Evolutionary conservation across 2,888 invertebrate genomes (phyloP).

Genomic region (Shargacucullia verbasci): DNA sequence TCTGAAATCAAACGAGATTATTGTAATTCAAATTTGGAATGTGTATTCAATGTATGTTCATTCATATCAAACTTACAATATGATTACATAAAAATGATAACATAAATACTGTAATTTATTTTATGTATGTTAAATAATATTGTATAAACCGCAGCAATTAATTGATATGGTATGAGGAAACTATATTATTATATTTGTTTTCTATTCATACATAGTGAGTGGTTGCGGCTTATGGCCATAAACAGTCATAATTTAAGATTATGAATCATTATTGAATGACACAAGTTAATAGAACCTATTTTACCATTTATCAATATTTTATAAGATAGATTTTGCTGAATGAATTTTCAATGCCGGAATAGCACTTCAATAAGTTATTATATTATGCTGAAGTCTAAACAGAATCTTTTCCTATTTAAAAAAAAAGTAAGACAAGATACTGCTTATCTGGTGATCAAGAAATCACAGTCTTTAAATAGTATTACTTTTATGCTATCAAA

Average conservation of each 20-base stretch:
- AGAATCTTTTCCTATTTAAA: too few species aligned
- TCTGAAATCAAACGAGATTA: too few species aligned
- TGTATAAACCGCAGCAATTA: constrained; percentile 33
- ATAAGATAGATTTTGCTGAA: too few species aligned
- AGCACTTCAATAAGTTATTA: too few species aligned
- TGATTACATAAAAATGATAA: constrained; percentile 5
- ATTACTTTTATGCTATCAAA: too few species aligned
- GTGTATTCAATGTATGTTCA: neutral
- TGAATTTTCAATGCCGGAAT: too few species aligned
- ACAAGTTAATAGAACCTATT: too few species aligned
- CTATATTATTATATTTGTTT: constrained; percentile 11
- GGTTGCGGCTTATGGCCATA: neutral
- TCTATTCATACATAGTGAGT: constrained; percentile 5
- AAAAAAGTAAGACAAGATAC: too few species aligned
- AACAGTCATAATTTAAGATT: neutral
- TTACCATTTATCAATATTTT: too few species aligned
- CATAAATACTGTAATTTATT: constrained; percentile 1
- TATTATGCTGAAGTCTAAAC: too few species aligned
- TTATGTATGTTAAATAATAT: neutral
- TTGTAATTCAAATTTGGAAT: neutral
- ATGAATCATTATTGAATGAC: neutral
- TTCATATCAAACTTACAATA: neutral
- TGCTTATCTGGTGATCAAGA: too few species aligned
- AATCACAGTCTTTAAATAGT: too few species aligned
- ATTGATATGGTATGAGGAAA: constrained; percentile 28